Evolutionary conservation across 2,888 invertebrate species (phyloP), one percentile per base, ranked within the genome.

Genomic region (Muscina levida): DNA sequence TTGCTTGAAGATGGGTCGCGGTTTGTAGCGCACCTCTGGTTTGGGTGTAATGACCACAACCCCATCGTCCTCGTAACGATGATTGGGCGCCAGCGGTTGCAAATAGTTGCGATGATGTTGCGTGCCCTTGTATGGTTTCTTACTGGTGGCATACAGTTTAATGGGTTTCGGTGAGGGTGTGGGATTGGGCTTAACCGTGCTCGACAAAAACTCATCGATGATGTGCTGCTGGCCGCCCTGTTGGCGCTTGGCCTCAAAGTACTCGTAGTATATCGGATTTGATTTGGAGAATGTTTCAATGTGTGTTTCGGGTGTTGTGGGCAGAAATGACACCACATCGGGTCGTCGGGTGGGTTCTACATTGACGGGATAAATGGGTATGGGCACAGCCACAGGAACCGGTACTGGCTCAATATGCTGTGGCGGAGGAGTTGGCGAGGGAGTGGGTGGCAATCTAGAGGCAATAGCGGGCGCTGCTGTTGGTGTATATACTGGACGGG

Each of bases 11-110:
- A 82, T 57, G 4, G 83, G 83, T 39, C 83, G 79, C 4, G 79
- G 80, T 17, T 83, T 84, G 13, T 82, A 82, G 84, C 89, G 85
- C 19, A 91, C 90, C 68, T 92, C 91, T 0, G 93, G 93, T 26
- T 92, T 90, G 11, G 93, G 93, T 22, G 93, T 92, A 10, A 92
- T 91, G 68, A 88, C 89, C 1, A 91, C 87, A 22, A 88, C 87
- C 77, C 87, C 86, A 26, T 87, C 85, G 19, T 82, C 84, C 42
- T 62, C 85, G 71, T 84, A 88, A 77, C 68, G 88, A 56, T 73
- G 88, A 83, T 85, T 82, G 26, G 74, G 83, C 15, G 82, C 82
- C 19, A 77, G 42, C 0, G 84, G 82, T 22, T 84, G 83, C 48
- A 84, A 62, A 51, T 82, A 83, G 48, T 81, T 82, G 5, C 77